Percentiles rank a stretch among this genome's conserved stretches.
Evolutionary conservation across 2,113 vertebrate species (phyloP).

Genomic region (Acrocephalus arundinaceus): DNA sequence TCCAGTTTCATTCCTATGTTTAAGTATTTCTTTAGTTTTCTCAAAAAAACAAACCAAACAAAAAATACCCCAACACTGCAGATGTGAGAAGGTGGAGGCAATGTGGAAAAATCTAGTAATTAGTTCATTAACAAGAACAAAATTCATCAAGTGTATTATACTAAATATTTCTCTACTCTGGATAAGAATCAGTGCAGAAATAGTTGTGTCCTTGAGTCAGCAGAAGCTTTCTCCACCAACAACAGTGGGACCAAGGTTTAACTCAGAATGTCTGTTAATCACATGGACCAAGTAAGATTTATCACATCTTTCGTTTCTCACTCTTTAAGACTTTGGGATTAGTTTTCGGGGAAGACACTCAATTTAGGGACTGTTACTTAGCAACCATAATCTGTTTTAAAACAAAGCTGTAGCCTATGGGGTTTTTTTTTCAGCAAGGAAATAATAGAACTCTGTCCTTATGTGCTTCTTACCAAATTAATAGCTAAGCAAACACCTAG

Average conservation of each 20-base stretch:
- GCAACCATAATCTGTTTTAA: slow-evolving; percentile 53
- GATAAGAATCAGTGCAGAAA: background rate
- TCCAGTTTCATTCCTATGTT: background rate
- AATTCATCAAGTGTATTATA: background rate
- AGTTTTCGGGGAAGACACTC: background rate
- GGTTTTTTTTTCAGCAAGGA: background rate
- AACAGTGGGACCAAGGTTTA: background rate
- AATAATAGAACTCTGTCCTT: slow-evolving; percentile 12
- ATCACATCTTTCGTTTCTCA: background rate
- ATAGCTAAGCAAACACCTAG: background rate
- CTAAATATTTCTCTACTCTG: background rate
- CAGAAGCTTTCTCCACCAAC: background rate
- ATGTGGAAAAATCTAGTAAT: background rate
- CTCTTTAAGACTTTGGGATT: slow-evolving; percentile 27
- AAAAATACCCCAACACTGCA: background rate
- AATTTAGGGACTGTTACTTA: slow-evolving; percentile 36
- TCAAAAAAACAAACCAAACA: background rate
- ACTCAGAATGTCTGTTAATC: background rate
- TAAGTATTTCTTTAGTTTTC: background rate
- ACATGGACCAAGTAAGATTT: background rate
- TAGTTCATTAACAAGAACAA: background rate
- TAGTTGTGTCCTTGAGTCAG: background rate
- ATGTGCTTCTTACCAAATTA: slow-evolving; percentile 19
- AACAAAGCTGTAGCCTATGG: slow-evolving; percentile 21
- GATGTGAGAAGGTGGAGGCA: background rate